Conservation (phyloP, 2,888 invertebrate genomes). For the Drosophila diplacantha region DNA sequence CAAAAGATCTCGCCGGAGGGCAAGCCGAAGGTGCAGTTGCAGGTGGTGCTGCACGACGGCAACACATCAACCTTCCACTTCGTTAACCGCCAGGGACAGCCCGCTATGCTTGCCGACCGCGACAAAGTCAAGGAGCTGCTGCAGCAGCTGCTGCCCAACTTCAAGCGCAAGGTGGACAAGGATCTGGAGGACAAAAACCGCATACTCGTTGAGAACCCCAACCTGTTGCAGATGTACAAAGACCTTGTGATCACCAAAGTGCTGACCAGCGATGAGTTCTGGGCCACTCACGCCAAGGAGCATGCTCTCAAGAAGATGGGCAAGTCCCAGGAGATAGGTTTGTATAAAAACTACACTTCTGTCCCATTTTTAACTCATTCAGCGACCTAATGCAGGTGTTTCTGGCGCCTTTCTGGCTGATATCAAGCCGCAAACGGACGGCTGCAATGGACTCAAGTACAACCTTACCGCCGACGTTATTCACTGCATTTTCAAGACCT, state of each 20-base stretch:
- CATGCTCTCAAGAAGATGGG: constrained; percentile 86
- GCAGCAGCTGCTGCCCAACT: constrained; percentile 94
- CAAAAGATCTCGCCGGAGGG: constrained; percentile 98
- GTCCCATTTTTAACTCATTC: not conserved
- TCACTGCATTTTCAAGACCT: constrained; percentile 98
- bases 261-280: constrained; percentile 97
- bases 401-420: constrained; percentile 91
- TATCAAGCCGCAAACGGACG: constrained; percentile 97
- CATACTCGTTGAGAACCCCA: constrained; percentile 92
- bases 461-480: constrained; percentile 98
- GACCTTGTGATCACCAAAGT: constrained; percentile 98
- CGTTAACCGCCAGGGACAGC: constrained; percentile 89
- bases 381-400: constrained; percentile 79
- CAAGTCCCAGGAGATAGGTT: constrained; percentile 90
- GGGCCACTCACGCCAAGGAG: constrained; percentile 91
- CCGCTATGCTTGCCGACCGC: constrained; percentile 91
- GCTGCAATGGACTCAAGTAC: constrained; percentile 96
- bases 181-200: constrained; percentile 95
- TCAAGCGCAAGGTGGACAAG: constrained; percentile 93
- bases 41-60: constrained; percentile 96
- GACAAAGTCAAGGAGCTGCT: constrained; percentile 95
- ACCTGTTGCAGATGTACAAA: constrained; percentile 94
- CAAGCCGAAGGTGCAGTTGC: constrained; percentile 98
- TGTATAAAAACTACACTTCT: constrained; percentile 42
- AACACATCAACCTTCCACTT: constrained; percentile 98